Percentiles rank a stretch among this genome's conserved stretches.
phyloP scores from a whole-genome alignment of 92 coral and sea anemone genomes.

The Pocillopora grandis region DNA sequence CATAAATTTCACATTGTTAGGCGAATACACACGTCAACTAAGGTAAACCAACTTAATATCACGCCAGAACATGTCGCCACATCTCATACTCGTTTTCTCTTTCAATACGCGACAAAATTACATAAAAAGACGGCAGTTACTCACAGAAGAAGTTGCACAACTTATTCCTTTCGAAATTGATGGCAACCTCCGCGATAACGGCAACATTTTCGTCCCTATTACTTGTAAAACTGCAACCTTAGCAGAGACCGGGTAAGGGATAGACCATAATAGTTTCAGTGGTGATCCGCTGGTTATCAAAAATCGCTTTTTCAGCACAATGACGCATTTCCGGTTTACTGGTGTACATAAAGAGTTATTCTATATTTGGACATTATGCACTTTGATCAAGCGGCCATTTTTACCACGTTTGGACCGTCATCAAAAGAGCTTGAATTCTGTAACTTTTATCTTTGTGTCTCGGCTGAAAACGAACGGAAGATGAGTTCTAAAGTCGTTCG shows the following conservation, averaged over 20 bases:
- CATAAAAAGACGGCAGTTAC: conserved; percentile 2
- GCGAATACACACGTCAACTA: background rate
- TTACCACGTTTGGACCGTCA: background rate
- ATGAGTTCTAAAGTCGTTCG: conserved; percentile 63
- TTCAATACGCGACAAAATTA: background rate
- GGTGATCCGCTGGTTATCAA: conserved; percentile 49
- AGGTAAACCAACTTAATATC: background rate
- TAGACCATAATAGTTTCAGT: conserved; percentile 69
- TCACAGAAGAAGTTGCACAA: conserved; percentile 60
- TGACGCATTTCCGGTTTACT: conserved; percentile 17
- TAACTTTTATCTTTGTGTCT: background rate
- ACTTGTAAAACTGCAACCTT: background rate
- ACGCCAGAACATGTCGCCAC: background rate
- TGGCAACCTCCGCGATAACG: conserved; percentile 66
- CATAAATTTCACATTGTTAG: background rate
- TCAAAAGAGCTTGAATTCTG: background rate
- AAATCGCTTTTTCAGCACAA: conserved; percentile 13
- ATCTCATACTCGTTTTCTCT: background rate
- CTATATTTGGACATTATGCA: conserved; percentile 31
- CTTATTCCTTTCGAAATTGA: conserved; percentile 59
- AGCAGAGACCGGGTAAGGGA: conserved; percentile 30
- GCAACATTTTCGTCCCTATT: conserved; percentile 64
- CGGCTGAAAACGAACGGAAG: background rate
- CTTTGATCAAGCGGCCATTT: conserved; percentile 29
- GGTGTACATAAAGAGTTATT: conserved; percentile 1